Evolutionary conservation across 2,113 vertebrate species (phyloP), one percentile per base, ranked within the genome.

Genomic region (Sceloporus tristichus): DNA sequence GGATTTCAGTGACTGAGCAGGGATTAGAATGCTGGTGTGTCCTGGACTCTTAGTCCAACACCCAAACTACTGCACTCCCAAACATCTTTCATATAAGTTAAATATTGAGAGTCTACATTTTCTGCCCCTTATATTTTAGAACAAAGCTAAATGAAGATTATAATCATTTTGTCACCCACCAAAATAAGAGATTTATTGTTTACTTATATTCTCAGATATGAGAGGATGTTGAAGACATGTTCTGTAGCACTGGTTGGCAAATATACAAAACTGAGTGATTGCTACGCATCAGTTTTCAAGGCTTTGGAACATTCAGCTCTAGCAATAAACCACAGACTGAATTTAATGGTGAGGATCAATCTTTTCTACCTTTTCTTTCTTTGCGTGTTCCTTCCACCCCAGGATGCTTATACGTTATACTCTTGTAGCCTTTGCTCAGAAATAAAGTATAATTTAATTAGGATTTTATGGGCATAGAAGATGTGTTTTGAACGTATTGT

Each of bases 181-280:
- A 18, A 76, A 71, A 23, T 66, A 70, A 75, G 9, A 82, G 42
- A 76, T 29, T n/a, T 42, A 21, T 27, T 77, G 29, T 27, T 38
- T 56, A 5, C 90, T 89, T 77, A 91, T 91, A 82, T 94, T 93
- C 27, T 78, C 91, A 98, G 97, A 25, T 97, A 97, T 0, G 97
- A 98, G 91, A 95, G 94, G 77, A 85, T 97, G 85, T 93, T 96
- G 94, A 97, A 97, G 90, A 96, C 94, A 11, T 98, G 97, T 87
- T 97, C 96, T 87, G 97, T 98, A 71, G 97, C 97, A 70, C 95
- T 98, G 3, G 97, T 98, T 38, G 97, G 97, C 90, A 98, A 98
- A 87, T 97, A 98, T 65, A 98, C 97, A 68, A 98, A 97, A 83
- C 95, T 98, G 29, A 96, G 96, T 85, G 97, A 98, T 87, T 97